These are phyloP conservation scores for Zygaena filipendulae DNA, from an alignment of 2,888 invertebrate species.

Conservation along the genomic window DNA sequence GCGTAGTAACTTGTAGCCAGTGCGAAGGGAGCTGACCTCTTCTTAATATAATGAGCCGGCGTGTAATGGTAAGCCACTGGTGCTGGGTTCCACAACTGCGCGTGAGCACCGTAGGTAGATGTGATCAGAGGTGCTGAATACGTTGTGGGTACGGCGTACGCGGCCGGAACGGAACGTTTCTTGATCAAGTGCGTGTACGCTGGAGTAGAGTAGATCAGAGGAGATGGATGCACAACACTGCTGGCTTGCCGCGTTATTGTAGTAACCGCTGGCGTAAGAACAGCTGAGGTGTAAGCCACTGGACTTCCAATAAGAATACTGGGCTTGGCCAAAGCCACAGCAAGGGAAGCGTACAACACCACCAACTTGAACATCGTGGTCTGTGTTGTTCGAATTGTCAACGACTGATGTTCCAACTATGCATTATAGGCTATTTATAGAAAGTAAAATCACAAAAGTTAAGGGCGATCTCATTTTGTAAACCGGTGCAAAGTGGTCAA, in stretches of 20 bases:
- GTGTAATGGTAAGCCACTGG: constrained; percentile 16
- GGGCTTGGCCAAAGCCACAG: constrained; percentile 60
- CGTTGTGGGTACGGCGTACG: constrained; percentile 11
- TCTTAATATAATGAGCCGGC: constrained; percentile 37
- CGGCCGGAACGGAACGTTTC: constrained; percentile 24
- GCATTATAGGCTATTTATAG: constrained; percentile 42
- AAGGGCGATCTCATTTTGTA: constrained; percentile 45
- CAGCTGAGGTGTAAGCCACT: constrained; percentile 25
- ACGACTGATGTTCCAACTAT: constrained; percentile 41
- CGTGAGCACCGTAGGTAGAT: constrained; percentile 20
- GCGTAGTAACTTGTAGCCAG: constrained; percentile 20
- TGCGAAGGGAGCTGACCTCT: constrained; percentile 27
- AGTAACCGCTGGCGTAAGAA: constrained; percentile 35
- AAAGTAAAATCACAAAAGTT: constrained; percentile 36
- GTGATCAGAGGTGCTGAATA: constrained; percentile 11
- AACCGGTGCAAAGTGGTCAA: constrained; percentile 46
- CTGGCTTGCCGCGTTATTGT: constrained; percentile 44
- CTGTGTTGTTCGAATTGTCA: constrained; percentile 41
- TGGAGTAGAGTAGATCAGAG: constrained; percentile 32
- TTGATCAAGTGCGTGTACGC: constrained; percentile 36
- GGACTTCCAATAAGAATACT: constrained; percentile 20
- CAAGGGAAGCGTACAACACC: constrained; percentile 71
- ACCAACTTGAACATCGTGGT: constrained; percentile 63
- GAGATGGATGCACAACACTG: constrained; percentile 52
- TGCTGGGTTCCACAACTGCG: constrained; percentile 12